Evolutionary conservation across 2,113 vertebrate species (phyloP).

Genomic region (Phalacrocorax brasilianus): DNA sequence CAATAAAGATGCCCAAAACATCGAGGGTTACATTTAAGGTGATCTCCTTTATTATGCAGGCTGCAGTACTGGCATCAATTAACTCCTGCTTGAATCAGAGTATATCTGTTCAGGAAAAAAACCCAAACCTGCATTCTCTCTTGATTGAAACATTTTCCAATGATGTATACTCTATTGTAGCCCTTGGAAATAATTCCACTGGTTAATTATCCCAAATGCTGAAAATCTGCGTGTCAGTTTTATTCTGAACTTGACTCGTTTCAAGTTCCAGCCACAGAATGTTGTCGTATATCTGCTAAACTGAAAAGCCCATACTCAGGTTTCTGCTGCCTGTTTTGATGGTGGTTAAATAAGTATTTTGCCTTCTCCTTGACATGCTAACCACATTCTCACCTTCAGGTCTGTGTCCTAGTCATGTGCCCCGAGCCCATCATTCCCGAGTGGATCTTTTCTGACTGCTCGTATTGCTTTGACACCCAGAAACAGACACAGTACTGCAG

Average conservation of each 20-base stretch:
- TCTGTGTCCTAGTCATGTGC: neutral
- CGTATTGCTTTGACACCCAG: neutral
- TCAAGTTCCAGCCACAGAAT: neutral
- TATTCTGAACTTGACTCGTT: slow-evolving; percentile 5
- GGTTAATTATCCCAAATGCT: slow-evolving; percentile 1
- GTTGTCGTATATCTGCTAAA: neutral
- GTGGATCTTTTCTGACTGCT: neutral
- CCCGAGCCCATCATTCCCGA: neutral
- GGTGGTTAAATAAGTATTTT: neutral
- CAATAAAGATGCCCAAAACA: neutral
- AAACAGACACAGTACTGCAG: neutral
- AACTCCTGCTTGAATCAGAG: slow-evolving; percentile 9
- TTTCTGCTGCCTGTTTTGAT: neutral
- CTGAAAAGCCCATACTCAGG: neutral
- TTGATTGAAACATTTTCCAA: slow-evolving; percentile 9
- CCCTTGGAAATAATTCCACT: slow-evolving; percentile 20
- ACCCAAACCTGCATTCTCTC: neutral
- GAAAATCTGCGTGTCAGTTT: neutral
- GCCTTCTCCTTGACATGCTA: neutral
- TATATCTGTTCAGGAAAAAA: neutral
- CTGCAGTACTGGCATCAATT: neutral
- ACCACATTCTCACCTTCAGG: neutral
- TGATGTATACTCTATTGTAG: neutral
- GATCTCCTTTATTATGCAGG: neutral
- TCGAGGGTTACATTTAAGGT: neutral